Conservation (phyloP, 2,113 vertebrate species). For the Probosciger aterrimus region DNA sequence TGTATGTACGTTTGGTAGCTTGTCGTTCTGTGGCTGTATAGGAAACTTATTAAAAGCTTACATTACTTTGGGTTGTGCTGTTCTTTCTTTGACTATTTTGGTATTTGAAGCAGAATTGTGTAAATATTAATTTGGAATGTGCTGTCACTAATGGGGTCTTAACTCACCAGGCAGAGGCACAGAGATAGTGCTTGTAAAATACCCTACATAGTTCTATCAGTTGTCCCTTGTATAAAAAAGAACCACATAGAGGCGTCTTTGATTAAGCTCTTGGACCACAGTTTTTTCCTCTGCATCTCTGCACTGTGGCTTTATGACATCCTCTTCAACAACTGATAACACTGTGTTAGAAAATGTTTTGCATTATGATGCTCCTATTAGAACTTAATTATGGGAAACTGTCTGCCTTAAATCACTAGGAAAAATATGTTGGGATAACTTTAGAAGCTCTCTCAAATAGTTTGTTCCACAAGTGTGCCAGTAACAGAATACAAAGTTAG, state of each 20-base stretch:
- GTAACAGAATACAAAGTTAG: background rate
- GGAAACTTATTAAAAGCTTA: background rate
- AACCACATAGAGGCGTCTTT: background rate
- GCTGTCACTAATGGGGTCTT: background rate
- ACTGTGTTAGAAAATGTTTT: background rate
- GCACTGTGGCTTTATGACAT: background rate
- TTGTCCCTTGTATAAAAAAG: background rate
- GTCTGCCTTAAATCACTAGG: background rate
- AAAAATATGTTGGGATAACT: background rate
- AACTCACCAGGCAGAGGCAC: background rate
- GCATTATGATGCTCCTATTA: background rate
- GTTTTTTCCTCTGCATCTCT: background rate
- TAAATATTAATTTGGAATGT: background rate
- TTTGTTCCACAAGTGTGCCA: background rate
- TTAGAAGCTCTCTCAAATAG: background rate
- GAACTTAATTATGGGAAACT: background rate
- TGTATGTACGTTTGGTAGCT: background rate
- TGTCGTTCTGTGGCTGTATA: background rate
- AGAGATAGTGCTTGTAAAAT: accelerated
- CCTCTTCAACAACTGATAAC: background rate
- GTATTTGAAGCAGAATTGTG: background rate
- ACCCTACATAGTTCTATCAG: accelerated
- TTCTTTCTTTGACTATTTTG: background rate
- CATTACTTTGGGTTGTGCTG: background rate
- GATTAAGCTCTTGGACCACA: background rate